A percentile compares a stretch with the other conserved stretches of the same genome.
phyloP scores from a whole-genome alignment of 2,797 vertebrate species.

The Sebastolobus alascanus region DNA sequence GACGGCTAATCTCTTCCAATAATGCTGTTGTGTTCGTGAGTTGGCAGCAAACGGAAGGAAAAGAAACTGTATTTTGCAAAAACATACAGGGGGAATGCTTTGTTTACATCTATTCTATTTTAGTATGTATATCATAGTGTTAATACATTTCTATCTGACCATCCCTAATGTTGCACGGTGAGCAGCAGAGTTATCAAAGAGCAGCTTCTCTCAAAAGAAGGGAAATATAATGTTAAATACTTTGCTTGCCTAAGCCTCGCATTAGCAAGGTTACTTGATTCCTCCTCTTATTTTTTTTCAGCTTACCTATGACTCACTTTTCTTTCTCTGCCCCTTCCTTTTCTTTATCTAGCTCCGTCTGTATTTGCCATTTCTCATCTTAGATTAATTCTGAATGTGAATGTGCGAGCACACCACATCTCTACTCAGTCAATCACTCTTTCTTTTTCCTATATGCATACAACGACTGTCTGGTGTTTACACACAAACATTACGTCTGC shows the following conservation, averaged over 20 bases:
- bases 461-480: not conserved
- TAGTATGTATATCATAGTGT: not conserved
- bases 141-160: not conserved
- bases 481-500: not conserved
- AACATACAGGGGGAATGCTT: not conserved
- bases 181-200: not conserved
- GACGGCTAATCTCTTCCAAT: constrained; percentile 29
- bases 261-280: not conserved
- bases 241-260: not conserved
- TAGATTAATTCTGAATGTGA: constrained; percentile 13
- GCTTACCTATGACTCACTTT: not conserved
- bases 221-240: not conserved
- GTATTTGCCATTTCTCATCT: not conserved
- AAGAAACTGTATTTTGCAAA: not conserved
- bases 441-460: not conserved
- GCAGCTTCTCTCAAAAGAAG: not conserved
- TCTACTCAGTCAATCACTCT: not conserved
- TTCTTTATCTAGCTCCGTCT: not conserved
- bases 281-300: not conserved
- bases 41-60: not conserved
- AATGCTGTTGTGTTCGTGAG: not conserved
- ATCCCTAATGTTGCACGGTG: not conserved
- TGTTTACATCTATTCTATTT: not conserved
- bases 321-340: not conserved
- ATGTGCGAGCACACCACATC: not conserved